Base-by-base conservation (phyloP, 2,113 vertebrate species). In the Oceanodroma tethys region DNA sequence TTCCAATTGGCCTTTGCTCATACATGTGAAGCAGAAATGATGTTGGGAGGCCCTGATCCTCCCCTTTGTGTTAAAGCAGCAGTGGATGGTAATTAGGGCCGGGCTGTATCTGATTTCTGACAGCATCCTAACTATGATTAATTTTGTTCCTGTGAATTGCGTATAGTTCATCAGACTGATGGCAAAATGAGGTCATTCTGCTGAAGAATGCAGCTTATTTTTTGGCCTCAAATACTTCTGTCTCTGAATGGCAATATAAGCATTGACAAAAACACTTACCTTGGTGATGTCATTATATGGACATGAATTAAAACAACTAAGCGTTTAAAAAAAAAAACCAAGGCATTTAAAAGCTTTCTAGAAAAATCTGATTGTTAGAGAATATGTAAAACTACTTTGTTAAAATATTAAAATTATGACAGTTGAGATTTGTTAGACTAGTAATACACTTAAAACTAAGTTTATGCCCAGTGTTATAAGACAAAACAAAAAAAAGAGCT, bases 1-100 rank as follows among this genome's bases (percentile, higher is more conserved):
- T 81, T 70, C 45, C 60, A 48, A 0, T 2, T 78, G 82, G 89
- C 48, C 30, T 40, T 67, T 36, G 34, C 43, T 86, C 1, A 0
- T 23, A 3, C 0, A 0, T 17, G 13, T 40, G 0, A 0, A 32
- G 80, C 30, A 20, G 67, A 73, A 75, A 6, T 48, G 59, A 6
- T 72, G n/a, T 32, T 0, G 6, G 36, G 56, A 55, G 62, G 74
- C 38, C 25, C 48, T 1, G 11, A 9, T 59, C 23, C 45, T 60
- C 26, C 15, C 29, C 0, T 1, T 48, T 1, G 0, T 16, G 47
- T 25, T 67, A 19, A 16, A 71, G 63, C 80, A 70, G 67, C 67
- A 36, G 75, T 0, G 26, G 22, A 4, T 43, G 72, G 36, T 38
- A 32, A 25, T 42, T 74, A 20, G 5, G 40, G 79, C 29, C 52